These are phyloP conservation scores for Azorinus chamasolen DNA, from an alignment of 2,888 invertebrate species.

Conservation along the genomic window DNA sequence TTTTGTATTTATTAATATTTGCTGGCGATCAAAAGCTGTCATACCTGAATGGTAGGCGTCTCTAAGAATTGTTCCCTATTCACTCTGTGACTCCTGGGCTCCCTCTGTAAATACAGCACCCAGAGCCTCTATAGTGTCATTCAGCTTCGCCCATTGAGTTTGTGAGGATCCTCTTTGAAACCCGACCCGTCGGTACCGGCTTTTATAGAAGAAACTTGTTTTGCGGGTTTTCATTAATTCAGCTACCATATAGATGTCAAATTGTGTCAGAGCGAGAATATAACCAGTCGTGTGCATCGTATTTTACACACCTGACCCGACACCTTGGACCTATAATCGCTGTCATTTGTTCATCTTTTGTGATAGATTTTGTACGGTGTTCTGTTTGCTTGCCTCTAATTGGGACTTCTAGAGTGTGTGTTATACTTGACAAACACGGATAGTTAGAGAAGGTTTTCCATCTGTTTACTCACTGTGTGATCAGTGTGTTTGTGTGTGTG, in stretches of 20 bases:
- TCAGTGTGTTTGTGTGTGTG: constrained; percentile 8
- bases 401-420: constrained; percentile 37
- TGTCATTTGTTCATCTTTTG: constrained; percentile 46
- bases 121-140: constrained; percentile 16
- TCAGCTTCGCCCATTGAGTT: no score
- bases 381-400: constrained; percentile 40
- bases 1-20: constrained; percentile 60
- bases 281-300: constrained; percentile 52
- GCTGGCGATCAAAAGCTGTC: constrained; percentile 37
- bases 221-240: constrained; percentile 25
- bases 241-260: constrained; percentile 38
- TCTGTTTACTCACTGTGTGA: no score
- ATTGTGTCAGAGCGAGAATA: constrained; percentile 36
- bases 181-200: constrained; percentile 17
- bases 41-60: constrained; percentile 36
- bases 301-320: constrained; percentile 49
- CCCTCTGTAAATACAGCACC: constrained; percentile 22
- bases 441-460: no score
- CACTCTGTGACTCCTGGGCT: constrained; percentile 20
- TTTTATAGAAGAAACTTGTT: constrained; percentile 20
- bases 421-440: neutral
- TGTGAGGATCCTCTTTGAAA: no score
- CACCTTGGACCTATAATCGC: constrained; percentile 31
- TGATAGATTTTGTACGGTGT: constrained; percentile 55
- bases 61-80: constrained; percentile 28